Base-by-base conservation (phyloP, 2,797 vertebrate species). In the Cuniculus paca region DNA sequence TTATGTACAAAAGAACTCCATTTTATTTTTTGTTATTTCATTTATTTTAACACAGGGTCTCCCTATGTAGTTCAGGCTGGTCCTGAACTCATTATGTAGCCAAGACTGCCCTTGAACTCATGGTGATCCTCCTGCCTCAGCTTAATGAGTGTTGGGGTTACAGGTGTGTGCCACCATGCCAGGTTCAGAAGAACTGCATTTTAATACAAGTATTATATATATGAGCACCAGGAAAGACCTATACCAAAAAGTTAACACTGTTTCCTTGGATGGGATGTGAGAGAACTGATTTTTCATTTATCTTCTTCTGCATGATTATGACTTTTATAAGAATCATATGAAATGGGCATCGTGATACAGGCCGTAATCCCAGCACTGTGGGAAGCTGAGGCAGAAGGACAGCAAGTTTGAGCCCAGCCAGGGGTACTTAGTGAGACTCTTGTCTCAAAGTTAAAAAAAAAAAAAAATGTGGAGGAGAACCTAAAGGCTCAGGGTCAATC, bases 151-250 rank as follows among this genome's bases (percentile, higher is more conserved):
- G 70, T 24, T 74, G 22, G 22, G 70, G 26, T 74, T 74, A 45
- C 5, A 74, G 70, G 39, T 74, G 39, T 74, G 12, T 14, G 39
- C 39, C 24, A 74, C 39, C 22, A 45, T 45, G 24, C 12, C 70
- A 28, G 12, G 39, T 12, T 74, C 39, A 45, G 70, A n/a, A 65
- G 34, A 74, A 74, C 39, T 45, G 24, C 39, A 74, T 42, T 74
- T 96, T 68, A 94, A 95, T 45, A 72, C 80, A 88, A 88, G 54
- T 5, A 68, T 68, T 95, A 24, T 4, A 77, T 28, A 22, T 50
- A 8, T 61, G 16, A 65, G 39, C 7, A 19, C 42, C 48, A 65
- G 34, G 19, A 92, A 91, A 89, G 68, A 22, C 45, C 60, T 77
- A 34, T 22, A 16, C 22, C 50, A 61, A 70, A 88, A 68, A 83